Evolutionary conservation across 2,113 vertebrate genomes (phyloP), one percentile per base, ranked within the genome.

Genomic region (Anarhynchus alexandrinus): DNA sequence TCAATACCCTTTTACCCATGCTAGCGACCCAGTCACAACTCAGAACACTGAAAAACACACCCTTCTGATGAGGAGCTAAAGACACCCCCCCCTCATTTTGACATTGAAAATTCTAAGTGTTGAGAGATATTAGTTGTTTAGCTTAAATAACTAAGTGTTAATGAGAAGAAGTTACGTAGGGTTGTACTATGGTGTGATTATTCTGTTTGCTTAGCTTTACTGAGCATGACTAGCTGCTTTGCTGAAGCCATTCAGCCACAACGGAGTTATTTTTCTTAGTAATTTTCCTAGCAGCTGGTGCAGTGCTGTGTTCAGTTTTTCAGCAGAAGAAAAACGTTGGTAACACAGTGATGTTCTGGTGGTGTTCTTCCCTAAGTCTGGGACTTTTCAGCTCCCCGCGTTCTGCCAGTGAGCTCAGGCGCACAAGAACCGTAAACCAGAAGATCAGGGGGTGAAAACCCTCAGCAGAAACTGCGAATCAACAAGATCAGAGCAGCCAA

Each of bases 61-160:
- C 38, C 23, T 45, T 47, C 49, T 51, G 23, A 52, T 34, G 18
- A 59, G 16, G 42, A 49, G 34, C 6, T 49, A 47, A 36, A 55
- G 40, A 29, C 52, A 32, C 20, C 14, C 21, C 1, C 26, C 6
- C 13, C 6, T 23, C 4, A 7, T 0, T 38, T 69, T 45, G 16
- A 71, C 21, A 62, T 1, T 2, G 8, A 6, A 43, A 78, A 14
- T 3, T 54, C 49, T 25, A 51, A 51, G 45, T 45, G 49, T 51
- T 51, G 49, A 25, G 49, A 51, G 23, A 51, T 51, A 42, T 5
- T 29, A 42, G 38, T 40, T 29, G 17, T 64, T 64, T 20, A 40
- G 18, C 62, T 64, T 64, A 30, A 20, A 40, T 20, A 29, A 19
- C 26, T 10, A 18, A 38, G 25, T 40, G 42, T 30, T 65, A 30